These are phyloP conservation scores for Drosophila nr. perissopoda DNA, from an alignment of 2,888 invertebrate genomes.

Conservation along the genomic window DNA sequence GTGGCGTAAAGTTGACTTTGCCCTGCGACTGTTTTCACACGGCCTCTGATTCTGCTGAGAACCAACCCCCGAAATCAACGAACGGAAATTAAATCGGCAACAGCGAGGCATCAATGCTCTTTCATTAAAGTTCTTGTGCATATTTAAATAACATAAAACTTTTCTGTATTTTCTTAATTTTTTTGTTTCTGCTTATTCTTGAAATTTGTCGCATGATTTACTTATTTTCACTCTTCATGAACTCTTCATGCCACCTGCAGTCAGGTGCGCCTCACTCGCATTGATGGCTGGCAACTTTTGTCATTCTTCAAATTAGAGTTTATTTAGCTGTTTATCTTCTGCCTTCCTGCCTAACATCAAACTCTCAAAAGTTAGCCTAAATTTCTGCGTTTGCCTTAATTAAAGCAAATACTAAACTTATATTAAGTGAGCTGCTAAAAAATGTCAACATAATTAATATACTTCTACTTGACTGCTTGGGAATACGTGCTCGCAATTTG, in stretches of 20 bases:
- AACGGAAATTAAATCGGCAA: slow-evolving; percentile 23
- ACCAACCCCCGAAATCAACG: slow-evolving; percentile 31
- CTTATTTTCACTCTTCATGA: not conserved
- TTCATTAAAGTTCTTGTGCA: slow-evolving; percentile 16
- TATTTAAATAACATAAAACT: slow-evolving; percentile 14
- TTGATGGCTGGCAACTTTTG: not conserved
- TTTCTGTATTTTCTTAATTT: not conserved
- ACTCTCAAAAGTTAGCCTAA: too few species aligned
- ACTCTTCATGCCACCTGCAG: not conserved
- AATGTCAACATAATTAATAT: not conserved
- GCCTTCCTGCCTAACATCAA: not conserved
- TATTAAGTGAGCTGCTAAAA: not conserved
- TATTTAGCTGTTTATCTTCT: slow-evolving; percentile 2
- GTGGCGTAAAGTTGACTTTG: slow-evolving; percentile 73
- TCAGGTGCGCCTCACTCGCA: not conserved
- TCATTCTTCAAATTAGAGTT: not conserved
- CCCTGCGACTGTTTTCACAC: slow-evolving; percentile 57
- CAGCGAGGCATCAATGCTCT: slow-evolving; percentile 62
- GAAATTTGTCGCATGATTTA: slow-evolving; percentile 10
- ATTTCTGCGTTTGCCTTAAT: slow-evolving; percentile 10
- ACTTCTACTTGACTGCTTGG: not conserved
- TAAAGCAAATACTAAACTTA: slow-evolving; percentile 2
- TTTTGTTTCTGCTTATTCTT: not conserved
- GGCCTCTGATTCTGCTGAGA: slow-evolving; percentile 20
- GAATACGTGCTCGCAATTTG: not conserved